Evolutionary conservation across 2,888 invertebrate genomes (phyloP), one percentile per base, ranked within the genome.

Genomic region (Drosophila ezoana): DNA sequence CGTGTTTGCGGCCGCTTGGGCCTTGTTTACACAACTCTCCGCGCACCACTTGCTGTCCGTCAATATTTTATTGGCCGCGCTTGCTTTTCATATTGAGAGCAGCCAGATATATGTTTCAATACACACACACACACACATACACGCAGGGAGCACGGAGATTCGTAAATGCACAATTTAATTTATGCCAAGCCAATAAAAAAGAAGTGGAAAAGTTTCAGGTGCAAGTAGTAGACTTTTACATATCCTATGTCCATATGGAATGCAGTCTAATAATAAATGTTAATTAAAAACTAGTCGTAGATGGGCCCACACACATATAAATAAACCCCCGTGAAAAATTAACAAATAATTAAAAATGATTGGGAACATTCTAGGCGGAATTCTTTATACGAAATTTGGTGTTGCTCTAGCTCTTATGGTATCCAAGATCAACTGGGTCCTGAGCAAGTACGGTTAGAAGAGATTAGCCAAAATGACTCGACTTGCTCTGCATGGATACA

Each of bases 21-120:
- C 44, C 40, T 45, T 71, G 76, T 71, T 73, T 73, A 65, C 73
- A 72, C 51, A 69, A 61, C 58, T 63, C 49, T 52, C 51, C 14
- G 35, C 13, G 45, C 47, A 23, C 11, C 48, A 43, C 38, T 59
- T 60, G 48, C 63, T 51, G 63, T 60, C 58, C 64, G 58, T 80
- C 78, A 86, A 86, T 83, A 79, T 77, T 79, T 70, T 64, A 73
- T 71, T 75, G 70, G 44, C 20, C 35, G 28, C 16, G 16, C n/a
- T 57, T 48, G 40, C 48, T 61, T 63, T 73, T 76, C 43, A 47
- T 52, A 56, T 64, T 64, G 41, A 35, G 41, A 54, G 53, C 66
- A 72, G 45, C 20, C 52, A 47, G 10, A n/a, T n/a, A 37, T 5
- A 52, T 23, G 16, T n/a, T 28, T 11, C 11, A 5, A 8, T 8